These are phyloP conservation scores for Cathartes aura DNA, from an alignment of 2,113 vertebrate genomes.

Conservation along the genomic window DNA sequence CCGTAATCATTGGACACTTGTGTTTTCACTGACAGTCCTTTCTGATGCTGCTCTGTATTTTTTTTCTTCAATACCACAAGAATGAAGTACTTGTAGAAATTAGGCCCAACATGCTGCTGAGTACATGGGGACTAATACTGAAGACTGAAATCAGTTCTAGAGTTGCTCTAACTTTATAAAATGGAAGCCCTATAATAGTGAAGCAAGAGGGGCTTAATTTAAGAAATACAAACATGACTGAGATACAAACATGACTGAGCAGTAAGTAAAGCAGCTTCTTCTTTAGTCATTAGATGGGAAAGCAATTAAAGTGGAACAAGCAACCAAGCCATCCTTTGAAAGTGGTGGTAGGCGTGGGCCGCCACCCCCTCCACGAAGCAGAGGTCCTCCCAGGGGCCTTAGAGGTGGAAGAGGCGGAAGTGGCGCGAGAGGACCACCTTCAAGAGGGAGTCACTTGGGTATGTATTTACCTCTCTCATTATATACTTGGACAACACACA, in stretches of 20 bases:
- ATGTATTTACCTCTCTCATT: slow-evolving; percentile 71
- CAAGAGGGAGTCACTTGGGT: slow-evolving; percentile 88
- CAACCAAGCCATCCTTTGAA: slow-evolving; percentile 96
- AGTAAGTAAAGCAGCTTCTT: slow-evolving; percentile 67
- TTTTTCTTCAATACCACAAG: slow-evolving; percentile 55
- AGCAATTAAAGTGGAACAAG: slow-evolving; percentile 97
- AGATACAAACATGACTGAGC: slow-evolving; percentile 56
- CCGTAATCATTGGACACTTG: slow-evolving; percentile 57
- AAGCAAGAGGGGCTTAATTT: slow-evolving; percentile 65
- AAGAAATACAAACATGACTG: slow-evolving; percentile 53
- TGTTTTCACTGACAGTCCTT: slow-evolving; percentile 46
- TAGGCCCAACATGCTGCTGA: slow-evolving; percentile 59
- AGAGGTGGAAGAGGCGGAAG: slow-evolving; percentile 89
- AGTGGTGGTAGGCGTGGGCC: slow-evolving; percentile 87
- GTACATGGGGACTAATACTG: slow-evolving; percentile 63
- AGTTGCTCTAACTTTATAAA: slow-evolving; percentile 62
- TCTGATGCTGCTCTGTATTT: slow-evolving; percentile 59
- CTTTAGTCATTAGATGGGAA: slow-evolving; percentile 94
- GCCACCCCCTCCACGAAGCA: slow-evolving; percentile 87
- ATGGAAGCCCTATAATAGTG: slow-evolving; percentile 51
- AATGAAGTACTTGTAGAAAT: slow-evolving; percentile 59
- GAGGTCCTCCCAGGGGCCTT: slow-evolving; percentile 88
- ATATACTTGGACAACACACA: slow-evolving; percentile 61
- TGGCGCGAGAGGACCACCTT: slow-evolving; percentile 88
- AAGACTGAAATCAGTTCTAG: slow-evolving; percentile 66